Percentiles rank a stretch among this genome's conserved stretches.
Conservation (phyloP, 2,888 invertebrate species). For the Trachelus troglodyta region DNA sequence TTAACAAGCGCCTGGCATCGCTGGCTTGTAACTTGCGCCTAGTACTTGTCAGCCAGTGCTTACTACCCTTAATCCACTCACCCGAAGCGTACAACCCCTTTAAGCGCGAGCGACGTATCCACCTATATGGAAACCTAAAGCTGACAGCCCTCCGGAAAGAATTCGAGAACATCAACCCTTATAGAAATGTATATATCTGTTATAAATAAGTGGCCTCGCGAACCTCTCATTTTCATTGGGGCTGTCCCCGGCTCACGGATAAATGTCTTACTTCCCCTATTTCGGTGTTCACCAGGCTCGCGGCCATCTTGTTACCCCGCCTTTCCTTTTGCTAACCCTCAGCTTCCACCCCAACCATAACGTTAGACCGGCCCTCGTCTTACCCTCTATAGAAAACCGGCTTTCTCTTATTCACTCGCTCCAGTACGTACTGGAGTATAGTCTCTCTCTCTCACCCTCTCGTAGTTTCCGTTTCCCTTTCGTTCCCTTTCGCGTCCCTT, state of each 20-base stretch:
- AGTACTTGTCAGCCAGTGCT: neutral
- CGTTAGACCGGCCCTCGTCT: conserved; percentile 57
- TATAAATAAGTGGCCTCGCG: neutral
- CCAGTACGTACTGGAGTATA: neutral
- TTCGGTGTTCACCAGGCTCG: conserved; percentile 37
- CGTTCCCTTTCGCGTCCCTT: neutral
- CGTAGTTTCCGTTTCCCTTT: neutral
- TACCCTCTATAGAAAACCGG: conserved; percentile 44
- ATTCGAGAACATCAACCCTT: neutral
- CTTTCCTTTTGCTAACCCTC: conserved; percentile 40
- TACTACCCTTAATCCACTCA: neutral
- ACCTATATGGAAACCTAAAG: neutral
- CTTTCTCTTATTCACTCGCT: neutral
- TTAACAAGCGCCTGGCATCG: conserved; percentile 9
- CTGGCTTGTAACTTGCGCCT: conserved; percentile 4
- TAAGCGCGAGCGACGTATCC: neutral
- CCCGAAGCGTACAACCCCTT: neutral
- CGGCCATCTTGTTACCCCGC: conserved; percentile 63
- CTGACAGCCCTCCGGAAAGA: neutral
- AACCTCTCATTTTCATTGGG: neutral
- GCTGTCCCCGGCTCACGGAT: conserved; percentile 23
- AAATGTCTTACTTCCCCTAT: conserved; percentile 60
- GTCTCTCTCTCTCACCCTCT: neutral
- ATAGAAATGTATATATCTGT: neutral
- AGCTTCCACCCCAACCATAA: conserved; percentile 23